Evolutionary conservation across 2,888 invertebrate genomes (phyloP).

Genomic region (Baronia brevicornis): DNA sequence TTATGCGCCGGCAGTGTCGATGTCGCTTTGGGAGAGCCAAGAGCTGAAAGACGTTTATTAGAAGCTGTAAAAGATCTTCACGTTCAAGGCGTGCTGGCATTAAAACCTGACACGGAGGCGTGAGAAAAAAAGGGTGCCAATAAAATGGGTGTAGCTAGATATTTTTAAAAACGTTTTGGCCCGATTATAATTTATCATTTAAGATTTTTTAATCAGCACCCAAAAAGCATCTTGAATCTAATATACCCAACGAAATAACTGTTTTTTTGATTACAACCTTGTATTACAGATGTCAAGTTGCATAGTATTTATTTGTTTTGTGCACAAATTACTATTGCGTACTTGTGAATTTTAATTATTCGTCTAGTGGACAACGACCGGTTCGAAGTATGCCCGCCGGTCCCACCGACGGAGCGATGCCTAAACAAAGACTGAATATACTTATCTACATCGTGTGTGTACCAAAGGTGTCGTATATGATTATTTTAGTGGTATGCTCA

Average conservation of each 20-base stretch:
- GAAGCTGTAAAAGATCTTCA: conserved; percentile 84
- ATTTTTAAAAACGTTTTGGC: no score
- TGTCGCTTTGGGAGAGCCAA: conserved; percentile 84
- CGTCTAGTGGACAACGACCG: conserved; percentile 35
- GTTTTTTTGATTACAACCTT: conserved; percentile 22
- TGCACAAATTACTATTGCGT: conserved; percentile 42
- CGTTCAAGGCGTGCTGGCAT: conserved; percentile 79
- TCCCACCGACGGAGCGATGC: conserved; percentile 38
- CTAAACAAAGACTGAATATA: conserved; percentile 71
- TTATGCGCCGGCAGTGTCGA: conserved; percentile 88
- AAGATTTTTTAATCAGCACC: no score
- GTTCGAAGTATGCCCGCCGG: conserved; percentile 32
- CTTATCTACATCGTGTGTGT: conserved; percentile 45
- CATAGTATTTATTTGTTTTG: conserved; percentile 35
- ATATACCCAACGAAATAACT: no score
- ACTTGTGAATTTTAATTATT: conserved; percentile 30
- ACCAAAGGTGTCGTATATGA: conserved; percentile 28
- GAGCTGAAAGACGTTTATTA: conserved; percentile 83
- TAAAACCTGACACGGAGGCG: conserved; percentile 59
- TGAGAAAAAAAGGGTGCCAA: conserved; percentile 48
- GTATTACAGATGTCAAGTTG: conserved; percentile 33
- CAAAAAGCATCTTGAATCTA: no score
- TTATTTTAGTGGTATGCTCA: conserved; percentile 48
- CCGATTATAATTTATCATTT: no score
- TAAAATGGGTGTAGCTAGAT: conserved; percentile 22